Conservation (phyloP, 2,888 invertebrate genomes). For the Campopleginae sp. region DNA sequence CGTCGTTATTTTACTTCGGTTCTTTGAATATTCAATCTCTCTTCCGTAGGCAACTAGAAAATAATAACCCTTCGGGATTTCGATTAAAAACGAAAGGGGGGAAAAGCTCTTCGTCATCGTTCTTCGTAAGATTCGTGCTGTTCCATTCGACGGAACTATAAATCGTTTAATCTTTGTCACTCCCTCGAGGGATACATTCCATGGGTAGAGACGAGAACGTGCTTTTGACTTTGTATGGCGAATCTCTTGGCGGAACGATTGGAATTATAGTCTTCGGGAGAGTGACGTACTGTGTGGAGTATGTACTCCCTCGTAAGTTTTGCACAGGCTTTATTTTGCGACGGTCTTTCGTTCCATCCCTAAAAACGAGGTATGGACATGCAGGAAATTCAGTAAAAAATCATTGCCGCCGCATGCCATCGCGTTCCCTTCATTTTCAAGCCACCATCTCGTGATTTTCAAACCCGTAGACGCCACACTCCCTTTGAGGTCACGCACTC, state of each 20-base stretch:
- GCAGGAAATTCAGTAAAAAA: not conserved
- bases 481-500: too few species aligned
- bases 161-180: slow-evolving; percentile 54
- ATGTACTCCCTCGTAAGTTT: slow-evolving; percentile 11
- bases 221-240: slow-evolving; percentile 32
- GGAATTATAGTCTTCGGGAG: slow-evolving; percentile 60
- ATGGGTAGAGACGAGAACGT: not conserved
- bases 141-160: slow-evolving; percentile 49
- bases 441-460: not conserved
- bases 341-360: not conserved
- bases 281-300: not conserved
- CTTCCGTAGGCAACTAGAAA: not conserved
- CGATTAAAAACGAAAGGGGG: slow-evolving; percentile 20
- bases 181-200: slow-evolving; percentile 14
- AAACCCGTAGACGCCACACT: too few species aligned
- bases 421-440: not conserved
- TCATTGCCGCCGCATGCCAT: not conserved
- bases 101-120: slow-evolving; percentile 18
- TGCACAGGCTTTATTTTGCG: slow-evolving; percentile 14
- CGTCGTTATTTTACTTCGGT: not conserved
- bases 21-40: slow-evolving; percentile 5
- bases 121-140: slow-evolving; percentile 26
- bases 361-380: not conserved
- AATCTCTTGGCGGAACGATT: slow-evolving; percentile 45
- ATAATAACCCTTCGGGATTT: slow-evolving; percentile 15